phyloP scores from a whole-genome alignment of 2,888 invertebrate genomes.

The Oligia fasciuncula region DNA sequence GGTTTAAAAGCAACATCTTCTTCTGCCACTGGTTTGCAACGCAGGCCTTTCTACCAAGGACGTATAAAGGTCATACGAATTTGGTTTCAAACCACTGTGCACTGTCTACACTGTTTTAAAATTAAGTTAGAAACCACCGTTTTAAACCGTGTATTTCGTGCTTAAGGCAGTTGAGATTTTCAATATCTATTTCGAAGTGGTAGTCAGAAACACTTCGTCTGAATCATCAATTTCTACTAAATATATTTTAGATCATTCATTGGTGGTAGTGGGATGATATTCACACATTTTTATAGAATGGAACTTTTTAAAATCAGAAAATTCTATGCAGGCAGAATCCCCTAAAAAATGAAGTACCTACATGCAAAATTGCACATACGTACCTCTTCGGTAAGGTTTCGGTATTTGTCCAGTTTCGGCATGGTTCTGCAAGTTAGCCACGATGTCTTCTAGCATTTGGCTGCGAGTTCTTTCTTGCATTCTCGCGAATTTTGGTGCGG shows the following conservation, averaged over 20 bases:
- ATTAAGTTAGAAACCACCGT: no score
- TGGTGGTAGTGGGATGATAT: background rate
- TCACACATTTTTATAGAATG: background rate
- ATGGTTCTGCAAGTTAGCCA: conserved; percentile 97
- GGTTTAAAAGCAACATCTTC: no score
- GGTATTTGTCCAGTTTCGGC: conserved; percentile 98
- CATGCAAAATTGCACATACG: background rate
- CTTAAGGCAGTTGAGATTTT: background rate
- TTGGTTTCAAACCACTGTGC: no score
- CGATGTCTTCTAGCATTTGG: conserved; percentile 98
- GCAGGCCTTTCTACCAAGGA: no score
- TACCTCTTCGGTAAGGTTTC: conserved; percentile 96
- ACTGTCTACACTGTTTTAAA: no score
- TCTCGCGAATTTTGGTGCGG: conserved; percentile 97
- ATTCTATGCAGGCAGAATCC: background rate
- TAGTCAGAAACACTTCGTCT: background rate
- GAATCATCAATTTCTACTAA: background rate
- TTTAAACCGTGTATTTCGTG: no score
- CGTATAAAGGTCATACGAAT: no score
- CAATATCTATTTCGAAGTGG: background rate
- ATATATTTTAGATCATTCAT: background rate
- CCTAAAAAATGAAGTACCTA: background rate
- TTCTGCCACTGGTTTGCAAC: no score
- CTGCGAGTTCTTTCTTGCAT: conserved; percentile 98
- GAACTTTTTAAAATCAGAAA: background rate